Evolutionary conservation across 1,140 invertebrate species (phyloP), one percentile per base, ranked within the genome.

Genomic region (Temnothorax nylanderi): DNA sequence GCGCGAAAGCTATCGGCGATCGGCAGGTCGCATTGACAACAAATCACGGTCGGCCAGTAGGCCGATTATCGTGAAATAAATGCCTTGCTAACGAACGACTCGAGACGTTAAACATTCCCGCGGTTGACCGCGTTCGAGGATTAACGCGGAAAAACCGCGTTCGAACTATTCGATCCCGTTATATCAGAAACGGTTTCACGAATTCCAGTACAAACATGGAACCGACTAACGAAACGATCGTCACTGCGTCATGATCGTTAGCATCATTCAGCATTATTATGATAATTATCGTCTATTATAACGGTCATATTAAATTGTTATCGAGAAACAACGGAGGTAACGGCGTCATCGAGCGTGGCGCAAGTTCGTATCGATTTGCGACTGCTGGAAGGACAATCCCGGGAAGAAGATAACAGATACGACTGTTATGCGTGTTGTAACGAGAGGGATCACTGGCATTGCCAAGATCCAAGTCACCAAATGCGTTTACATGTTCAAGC

Each of bases 1-100:
- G 97, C 97, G 69, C 96, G 98, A 88, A 99, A 99, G 95, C 95
- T 98, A 87, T 97, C 97, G 1, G 98, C 97, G 11, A 97, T 98
- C 13, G 80, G 80, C 96, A 98, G 98, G 95, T 98, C 97, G 11
- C 98, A 98, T 97, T 99, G 97, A 98, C 96, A 93, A 65, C 88
- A 94, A 88, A 96, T 95, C 3, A 37, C 8, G 96, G 93, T 93
- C 87, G 92, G 90, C 72, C 92, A 94, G 51, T 93, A 90, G 91
- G 75, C 89, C 87, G 91, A 94, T 26, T 49, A 90, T 51, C 47
- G 93, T 93, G 87, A 94, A 41, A 47, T 37, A 58, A 77, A 64
- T 89, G 76, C 75, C 69, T 88, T 78, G 75, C 72, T 76, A 69
- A 69, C 47, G 13, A 75, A 69, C 47, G 13, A 75, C 54, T 49